phyloP scores from a whole-genome alignment of 2,888 invertebrate genomes.

The Eupithecia inturbata region DNA sequence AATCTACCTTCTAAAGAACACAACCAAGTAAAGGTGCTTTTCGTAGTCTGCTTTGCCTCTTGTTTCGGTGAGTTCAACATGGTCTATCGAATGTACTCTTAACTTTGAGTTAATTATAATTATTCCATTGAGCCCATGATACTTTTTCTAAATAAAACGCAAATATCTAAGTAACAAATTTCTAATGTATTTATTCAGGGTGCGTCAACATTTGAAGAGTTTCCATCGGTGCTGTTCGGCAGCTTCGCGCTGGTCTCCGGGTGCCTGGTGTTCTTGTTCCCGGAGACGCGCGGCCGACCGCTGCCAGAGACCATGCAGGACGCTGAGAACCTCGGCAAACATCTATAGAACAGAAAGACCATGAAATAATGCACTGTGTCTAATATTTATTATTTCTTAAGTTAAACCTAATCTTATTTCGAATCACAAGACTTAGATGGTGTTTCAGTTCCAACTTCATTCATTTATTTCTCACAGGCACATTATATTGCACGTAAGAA shows the following conservation, averaged over 20 bases:
- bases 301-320: slow-evolving; percentile 78
- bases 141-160: neutral
- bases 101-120: neutral
- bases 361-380: neutral
- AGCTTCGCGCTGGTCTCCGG: slow-evolving; percentile 79
- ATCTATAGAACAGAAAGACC: neutral
- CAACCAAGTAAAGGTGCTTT: neutral
- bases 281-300: slow-evolving; percentile 82
- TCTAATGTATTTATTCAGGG: slow-evolving; percentile 47
- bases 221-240: slow-evolving; percentile 83
- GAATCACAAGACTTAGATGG: neutral
- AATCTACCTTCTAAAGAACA: neutral
- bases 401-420: neutral
- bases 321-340: slow-evolving; percentile 62
- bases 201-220: slow-evolving; percentile 58
- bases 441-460: no score
- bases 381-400: neutral
- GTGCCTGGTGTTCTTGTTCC: slow-evolving; percentile 77
- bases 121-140: neutral
- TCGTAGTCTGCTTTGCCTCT: neutral
- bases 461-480: no score
- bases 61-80: neutral
- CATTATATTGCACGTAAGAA: no score
- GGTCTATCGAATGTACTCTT: neutral
- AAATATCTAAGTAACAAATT: neutral